A percentile compares a stretch with the other conserved stretches of the same genome.
These are phyloP conservation scores for Papilio elwesi DNA, from an alignment of 2,888 invertebrate species.

Conservation along the genomic window DNA sequence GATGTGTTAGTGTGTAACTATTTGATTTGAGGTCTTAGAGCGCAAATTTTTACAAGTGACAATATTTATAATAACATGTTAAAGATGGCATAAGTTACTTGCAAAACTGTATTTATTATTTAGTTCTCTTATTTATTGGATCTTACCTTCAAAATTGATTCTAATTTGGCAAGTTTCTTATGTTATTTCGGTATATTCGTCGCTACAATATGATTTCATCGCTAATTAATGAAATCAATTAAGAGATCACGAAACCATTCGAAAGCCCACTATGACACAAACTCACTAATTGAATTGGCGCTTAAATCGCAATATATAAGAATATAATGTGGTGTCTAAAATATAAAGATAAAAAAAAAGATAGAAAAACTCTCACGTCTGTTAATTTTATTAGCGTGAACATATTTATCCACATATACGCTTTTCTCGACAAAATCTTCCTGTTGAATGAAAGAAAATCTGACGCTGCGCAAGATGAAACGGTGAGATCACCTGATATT, in stretches of 20 bases:
- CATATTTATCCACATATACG: too few relatives aligned
- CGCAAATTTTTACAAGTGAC: too few relatives aligned
- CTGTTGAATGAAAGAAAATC: too few relatives aligned
- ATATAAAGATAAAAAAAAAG: not conserved
- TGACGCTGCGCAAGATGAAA: too few relatives aligned
- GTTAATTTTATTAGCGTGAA: too few relatives aligned
- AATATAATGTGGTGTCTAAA: not conserved
- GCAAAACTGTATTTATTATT: not conserved
- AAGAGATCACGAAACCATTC: conserved; percentile 34
- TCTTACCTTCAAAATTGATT: not conserved
- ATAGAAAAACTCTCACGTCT: too few relatives aligned
- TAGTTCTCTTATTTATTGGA: not conserved
- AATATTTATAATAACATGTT: too few relatives aligned
- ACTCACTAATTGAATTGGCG: conserved; percentile 22
- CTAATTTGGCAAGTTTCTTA: conserved; percentile 20
- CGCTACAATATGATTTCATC: not conserved
- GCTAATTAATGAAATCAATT: conserved; percentile 7
- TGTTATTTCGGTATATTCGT: not conserved
- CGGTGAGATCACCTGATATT: too few relatives aligned
- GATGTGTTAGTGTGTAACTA: too few relatives aligned
- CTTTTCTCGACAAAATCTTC: too few relatives aligned
- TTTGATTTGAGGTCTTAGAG: too few relatives aligned
- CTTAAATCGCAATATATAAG: not conserved
- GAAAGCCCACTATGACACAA: conserved; percentile 41
- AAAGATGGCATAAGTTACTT: not conserved